These are phyloP conservation scores for Onychomys torridus DNA, from an alignment of 2,797 vertebrate species.

Conservation along the genomic window DNA sequence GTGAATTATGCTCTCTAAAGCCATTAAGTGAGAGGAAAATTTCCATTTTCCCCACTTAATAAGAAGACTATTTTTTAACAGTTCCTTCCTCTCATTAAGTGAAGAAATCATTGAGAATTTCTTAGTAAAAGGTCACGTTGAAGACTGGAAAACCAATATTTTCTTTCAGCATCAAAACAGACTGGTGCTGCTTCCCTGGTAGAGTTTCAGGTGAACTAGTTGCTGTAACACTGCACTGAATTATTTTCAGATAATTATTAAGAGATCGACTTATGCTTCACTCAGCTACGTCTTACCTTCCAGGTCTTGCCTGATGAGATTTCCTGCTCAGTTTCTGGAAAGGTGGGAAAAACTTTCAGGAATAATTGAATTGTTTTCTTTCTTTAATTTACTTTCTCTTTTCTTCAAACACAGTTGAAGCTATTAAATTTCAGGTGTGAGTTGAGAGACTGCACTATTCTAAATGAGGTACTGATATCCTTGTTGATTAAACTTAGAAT, in stretches of 20 bases:
- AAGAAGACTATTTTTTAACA: not conserved
- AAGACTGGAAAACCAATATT: conserved; percentile 23
- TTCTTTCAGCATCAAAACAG: not conserved
- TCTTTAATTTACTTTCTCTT: not conserved
- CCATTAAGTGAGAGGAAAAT: conserved; percentile 10
- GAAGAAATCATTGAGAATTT: conserved; percentile 12
- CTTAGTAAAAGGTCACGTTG: conserved; percentile 40
- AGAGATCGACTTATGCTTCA: not conserved
- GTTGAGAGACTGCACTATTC: not conserved
- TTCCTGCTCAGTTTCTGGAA: not conserved
- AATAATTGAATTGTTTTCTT: not conserved
- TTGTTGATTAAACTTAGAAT: conserved; percentile 11
- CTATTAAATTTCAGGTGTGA: not conserved
- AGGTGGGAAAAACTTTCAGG: not conserved
- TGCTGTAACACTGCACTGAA: not conserved
- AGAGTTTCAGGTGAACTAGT: conserved; percentile 28
- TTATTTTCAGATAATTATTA: too few species aligned
- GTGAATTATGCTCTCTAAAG: conserved; percentile 9
- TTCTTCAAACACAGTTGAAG: conserved; percentile 4
- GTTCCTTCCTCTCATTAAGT: conserved; percentile 39
- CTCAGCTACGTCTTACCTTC: not conserved
- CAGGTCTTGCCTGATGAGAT: not conserved
- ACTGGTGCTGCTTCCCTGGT: not conserved
- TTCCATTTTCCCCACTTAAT: conserved; percentile 18
- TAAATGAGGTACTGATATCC: not conserved